Evolutionary conservation across 2,113 vertebrate species (phyloP).

Genomic region (Peromyscus polionotus): DNA sequence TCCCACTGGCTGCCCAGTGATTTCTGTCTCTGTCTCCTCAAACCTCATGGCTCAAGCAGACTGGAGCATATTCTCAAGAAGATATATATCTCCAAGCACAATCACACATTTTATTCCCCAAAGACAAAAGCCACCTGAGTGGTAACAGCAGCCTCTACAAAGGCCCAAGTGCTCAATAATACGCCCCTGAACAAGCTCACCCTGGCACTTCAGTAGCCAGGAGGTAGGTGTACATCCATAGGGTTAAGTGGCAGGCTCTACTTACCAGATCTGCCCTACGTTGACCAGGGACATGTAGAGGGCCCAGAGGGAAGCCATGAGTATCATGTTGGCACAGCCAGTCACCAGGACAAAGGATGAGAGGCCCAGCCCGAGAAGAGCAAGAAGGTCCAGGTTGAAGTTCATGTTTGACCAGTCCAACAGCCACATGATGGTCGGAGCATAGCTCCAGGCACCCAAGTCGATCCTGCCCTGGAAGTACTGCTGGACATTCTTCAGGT

Average conservation of each 20-base stretch:
- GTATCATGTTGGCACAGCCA: conserved; percentile 94
- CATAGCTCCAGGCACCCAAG: conserved; percentile 89
- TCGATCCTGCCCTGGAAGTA: conserved; percentile 91
- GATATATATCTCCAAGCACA: neutral
- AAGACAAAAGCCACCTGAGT: neutral
- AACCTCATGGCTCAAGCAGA: neutral
- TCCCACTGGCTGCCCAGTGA: neutral
- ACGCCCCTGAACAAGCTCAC: neutral
- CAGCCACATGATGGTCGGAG: conserved; percentile 94
- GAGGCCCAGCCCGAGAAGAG: conserved; percentile 89
- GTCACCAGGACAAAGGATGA: conserved; percentile 91
- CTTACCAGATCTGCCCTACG: conserved; percentile 97
- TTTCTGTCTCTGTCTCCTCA: neutral
- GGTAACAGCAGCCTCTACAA: neutral
- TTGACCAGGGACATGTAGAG: conserved; percentile 96
- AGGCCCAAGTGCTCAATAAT: accelerated
- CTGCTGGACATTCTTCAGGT: conserved; percentile 90
- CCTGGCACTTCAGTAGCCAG: too few relatives aligned
- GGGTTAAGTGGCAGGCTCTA: neutral
- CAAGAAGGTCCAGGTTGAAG: conserved; percentile 90
- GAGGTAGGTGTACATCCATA: accelerated
- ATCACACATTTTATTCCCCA: accelerated
- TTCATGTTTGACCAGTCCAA: conserved; percentile 95
- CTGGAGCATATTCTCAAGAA: accelerated
- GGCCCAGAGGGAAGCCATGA: conserved; percentile 94